Conservation (phyloP, 2,113 vertebrate species). For the Lutjanus erythropterus region DNA sequence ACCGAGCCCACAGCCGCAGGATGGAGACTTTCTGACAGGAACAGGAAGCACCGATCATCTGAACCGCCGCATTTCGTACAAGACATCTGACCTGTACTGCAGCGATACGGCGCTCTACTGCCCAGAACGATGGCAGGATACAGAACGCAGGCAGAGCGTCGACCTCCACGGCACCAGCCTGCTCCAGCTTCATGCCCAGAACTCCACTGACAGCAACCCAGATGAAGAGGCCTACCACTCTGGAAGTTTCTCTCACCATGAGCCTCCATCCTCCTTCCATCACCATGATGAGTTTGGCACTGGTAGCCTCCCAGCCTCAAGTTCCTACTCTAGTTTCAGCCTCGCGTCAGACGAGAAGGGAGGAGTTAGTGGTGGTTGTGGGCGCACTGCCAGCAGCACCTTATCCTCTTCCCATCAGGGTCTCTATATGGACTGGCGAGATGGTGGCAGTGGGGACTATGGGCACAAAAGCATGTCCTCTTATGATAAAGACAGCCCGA, state of each 20-base stretch:
- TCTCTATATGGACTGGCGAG: conserved; percentile 90
- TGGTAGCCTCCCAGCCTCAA: conserved; percentile 89
- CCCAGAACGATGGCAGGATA: conserved; percentile 88
- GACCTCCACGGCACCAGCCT: conserved; percentile 87
- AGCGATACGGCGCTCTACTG: conserved; percentile 96
- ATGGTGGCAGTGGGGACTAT: conserved; percentile 85
- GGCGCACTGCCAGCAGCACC: conserved; percentile 85
- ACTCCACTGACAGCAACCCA: conserved; percentile 90
- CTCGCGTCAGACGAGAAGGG: conserved; percentile 92
- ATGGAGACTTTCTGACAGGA: conserved; percentile 75
- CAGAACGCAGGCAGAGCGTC: conserved; percentile 88
- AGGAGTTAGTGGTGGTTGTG: conserved; percentile 80
- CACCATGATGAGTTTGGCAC: conserved; percentile 86
- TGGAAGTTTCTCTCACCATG: conserved; percentile 87
- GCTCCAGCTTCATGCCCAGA: conserved; percentile 88
- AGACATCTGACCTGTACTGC: conserved; percentile 91
- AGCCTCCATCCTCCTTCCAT: conserved; percentile 83
- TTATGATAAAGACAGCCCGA: conserved; percentile 86
- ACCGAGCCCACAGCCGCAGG: conserved; percentile 85
- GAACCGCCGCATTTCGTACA: conserved; percentile 86
- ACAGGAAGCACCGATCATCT: conserved; percentile 86
- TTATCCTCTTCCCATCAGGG: conserved; percentile 93
- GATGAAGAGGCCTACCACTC: conserved; percentile 90
- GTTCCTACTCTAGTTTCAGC: conserved; percentile 95
- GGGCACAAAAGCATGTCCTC: conserved; percentile 85